Evolutionary conservation across 2,113 vertebrate species (phyloP).

Genomic region (Phrynosoma platyrhinos): DNA sequence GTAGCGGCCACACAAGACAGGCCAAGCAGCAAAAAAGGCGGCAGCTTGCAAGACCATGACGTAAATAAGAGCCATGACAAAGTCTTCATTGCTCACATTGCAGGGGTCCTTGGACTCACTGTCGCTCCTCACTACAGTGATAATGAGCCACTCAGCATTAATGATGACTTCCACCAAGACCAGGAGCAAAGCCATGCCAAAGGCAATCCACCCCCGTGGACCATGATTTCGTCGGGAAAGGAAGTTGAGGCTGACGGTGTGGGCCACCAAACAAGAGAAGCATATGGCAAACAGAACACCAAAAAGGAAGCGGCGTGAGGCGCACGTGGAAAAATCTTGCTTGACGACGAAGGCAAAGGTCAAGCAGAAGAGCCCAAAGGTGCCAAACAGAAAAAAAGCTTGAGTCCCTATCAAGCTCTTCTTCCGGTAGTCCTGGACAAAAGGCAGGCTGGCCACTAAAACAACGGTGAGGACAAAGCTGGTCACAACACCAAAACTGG

Average conservation of each 20-base stretch:
- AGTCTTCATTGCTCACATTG: constrained; percentile 85
- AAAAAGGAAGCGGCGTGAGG: constrained; percentile 91
- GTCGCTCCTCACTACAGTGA: constrained; percentile 83
- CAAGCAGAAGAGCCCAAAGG: constrained; percentile 90
- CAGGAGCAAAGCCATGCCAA: constrained; percentile 79
- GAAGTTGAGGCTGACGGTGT: constrained; percentile 85
- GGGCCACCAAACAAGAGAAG: constrained; percentile 90
- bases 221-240: constrained; percentile 76
- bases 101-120: constrained; percentile 70
- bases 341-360: constrained; percentile 91
- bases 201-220: constrained; percentile 81
- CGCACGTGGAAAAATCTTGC: constrained; percentile 87
- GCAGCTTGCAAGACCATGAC: constrained; percentile 88
- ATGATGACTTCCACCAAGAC: constrained; percentile 91
- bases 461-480: constrained; percentile 86
- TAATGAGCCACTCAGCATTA: constrained; percentile 94
- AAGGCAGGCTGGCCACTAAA: constrained; percentile 90
- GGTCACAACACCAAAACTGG: constrained; percentile 81
- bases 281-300: constrained; percentile 91
- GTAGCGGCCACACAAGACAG: constrained; percentile 79
- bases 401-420: constrained; percentile 83
- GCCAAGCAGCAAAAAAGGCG: constrained; percentile 74
- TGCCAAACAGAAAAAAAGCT: constrained; percentile 83
- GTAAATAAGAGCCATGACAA: constrained; percentile 93
- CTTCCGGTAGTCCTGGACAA: constrained; percentile 80